A percentile compares a stretch with the other conserved stretches of the same genome.
Evolutionary conservation across 2,113 vertebrate genomes (phyloP).

Genomic region (Vulpes ferrilata): DNA sequence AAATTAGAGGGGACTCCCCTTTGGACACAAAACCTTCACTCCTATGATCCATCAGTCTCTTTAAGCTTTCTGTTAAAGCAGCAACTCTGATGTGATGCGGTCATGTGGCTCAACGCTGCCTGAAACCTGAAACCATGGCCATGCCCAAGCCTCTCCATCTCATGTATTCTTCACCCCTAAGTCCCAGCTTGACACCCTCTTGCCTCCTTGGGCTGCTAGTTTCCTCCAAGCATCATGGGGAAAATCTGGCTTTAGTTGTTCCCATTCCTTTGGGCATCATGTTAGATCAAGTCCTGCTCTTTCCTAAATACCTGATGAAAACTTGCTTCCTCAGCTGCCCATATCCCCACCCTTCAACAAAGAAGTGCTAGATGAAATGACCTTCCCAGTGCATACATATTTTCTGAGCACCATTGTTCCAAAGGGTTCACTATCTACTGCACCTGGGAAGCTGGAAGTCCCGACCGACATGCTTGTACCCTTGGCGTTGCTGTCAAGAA

Average conservation of each 20-base stretch:
- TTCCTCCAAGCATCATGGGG: neutral
- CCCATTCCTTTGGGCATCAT: neutral
- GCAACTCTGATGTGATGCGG: neutral
- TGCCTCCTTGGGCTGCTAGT: neutral
- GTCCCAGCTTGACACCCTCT: neutral
- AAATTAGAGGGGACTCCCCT: neutral
- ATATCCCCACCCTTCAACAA: neutral
- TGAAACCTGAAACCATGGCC: neutral
- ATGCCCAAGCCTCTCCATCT: neutral
- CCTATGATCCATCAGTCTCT: neutral
- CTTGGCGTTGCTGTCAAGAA: neutral
- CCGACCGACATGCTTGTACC: rapidly evolving
- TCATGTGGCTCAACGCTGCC: neutral
- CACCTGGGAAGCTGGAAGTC: neutral
- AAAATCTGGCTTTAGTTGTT: neutral
- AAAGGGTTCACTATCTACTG: neutral
- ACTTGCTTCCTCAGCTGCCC: neutral
- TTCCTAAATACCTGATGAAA: neutral
- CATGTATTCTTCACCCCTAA: neutral
- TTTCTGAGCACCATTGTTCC: neutral
- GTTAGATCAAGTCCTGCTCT: neutral
- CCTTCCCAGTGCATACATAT: neutral
- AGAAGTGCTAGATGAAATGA: neutral
- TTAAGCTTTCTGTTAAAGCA: neutral
- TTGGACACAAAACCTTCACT: neutral